Conservation (phyloP, 2,797 vertebrate genomes). For the Takifugu rubripes region DNA sequence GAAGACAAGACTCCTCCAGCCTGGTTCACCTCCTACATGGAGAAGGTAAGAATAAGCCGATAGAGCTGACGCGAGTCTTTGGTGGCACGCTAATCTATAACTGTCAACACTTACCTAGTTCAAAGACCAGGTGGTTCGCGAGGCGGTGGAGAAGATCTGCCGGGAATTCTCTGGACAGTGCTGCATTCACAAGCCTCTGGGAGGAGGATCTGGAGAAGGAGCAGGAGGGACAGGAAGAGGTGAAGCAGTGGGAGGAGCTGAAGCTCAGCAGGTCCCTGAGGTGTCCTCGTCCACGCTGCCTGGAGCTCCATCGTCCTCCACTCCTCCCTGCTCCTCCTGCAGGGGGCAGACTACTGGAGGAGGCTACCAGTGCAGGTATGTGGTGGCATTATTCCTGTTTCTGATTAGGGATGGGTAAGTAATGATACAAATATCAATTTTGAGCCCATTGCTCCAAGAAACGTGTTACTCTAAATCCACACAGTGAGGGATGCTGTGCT, state of each 20-base stretch:
- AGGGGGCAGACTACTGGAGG: conserved; percentile 83
- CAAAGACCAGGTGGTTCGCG: conserved; percentile 91
- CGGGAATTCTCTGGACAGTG: conserved; percentile 88
- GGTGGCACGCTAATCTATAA: not conserved
- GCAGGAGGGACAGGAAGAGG: conserved; percentile 36
- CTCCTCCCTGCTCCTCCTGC: conserved; percentile 85
- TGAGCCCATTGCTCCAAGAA: too few relatives aligned
- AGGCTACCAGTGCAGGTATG: conserved; percentile 94
- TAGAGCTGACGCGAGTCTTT: not conserved
- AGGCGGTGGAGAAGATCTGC: conserved; percentile 92
- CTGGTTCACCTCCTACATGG: conserved; percentile 94
- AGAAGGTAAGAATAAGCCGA: conserved; percentile 78
- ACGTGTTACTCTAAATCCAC: too few relatives aligned
- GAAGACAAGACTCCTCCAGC: conserved; percentile 85
- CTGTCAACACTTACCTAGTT: conserved; percentile 70
- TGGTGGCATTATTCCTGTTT: not conserved
- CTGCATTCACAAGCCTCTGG: conserved; percentile 76
- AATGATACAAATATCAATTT: too few relatives aligned
- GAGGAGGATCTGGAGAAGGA: conserved; percentile 44
- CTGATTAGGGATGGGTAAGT: too few relatives aligned
- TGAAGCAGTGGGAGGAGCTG: conserved; percentile 44
- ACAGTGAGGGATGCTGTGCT: too few relatives aligned
- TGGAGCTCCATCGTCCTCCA: conserved; percentile 84
- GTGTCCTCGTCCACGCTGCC: conserved; percentile 66
- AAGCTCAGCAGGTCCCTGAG: conserved; percentile 65